These are phyloP conservation scores for Grammomys surdaster DNA, from an alignment of 2,113 vertebrate genomes.

Conservation along the genomic window DNA sequence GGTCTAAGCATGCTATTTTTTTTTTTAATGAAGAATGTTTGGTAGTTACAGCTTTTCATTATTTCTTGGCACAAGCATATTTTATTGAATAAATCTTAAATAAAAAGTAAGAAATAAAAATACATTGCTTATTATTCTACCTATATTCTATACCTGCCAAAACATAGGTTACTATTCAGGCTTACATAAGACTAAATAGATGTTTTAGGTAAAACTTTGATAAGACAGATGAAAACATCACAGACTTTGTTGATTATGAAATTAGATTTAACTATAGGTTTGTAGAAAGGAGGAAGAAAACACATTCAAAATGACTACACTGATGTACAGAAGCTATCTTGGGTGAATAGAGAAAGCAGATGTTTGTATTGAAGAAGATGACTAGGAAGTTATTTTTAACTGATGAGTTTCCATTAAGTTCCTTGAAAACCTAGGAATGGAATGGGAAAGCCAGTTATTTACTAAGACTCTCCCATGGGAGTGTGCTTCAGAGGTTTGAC, in stretches of 20 bases:
- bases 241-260: constrained; percentile 11
- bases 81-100: constrained; percentile 4
- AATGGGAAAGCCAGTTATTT: background rate
- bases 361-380: background rate
- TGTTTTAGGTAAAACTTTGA: background rate
- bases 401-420: background rate
- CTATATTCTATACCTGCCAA: background rate
- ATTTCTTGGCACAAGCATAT: background rate
- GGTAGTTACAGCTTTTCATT: background rate
- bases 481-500: no score
- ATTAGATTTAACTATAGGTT: constrained; percentile 1
- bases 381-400: background rate
- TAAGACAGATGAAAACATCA: background rate
- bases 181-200: background rate
- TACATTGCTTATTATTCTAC: background rate
- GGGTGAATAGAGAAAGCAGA: background rate
- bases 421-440: background rate
- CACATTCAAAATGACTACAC: background rate
- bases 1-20: background rate
- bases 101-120: background rate
- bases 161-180: background rate
- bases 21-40: background rate
- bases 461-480: background rate
- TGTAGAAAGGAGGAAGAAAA: constrained; percentile 26
- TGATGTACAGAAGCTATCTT: background rate